A percentile compares a stretch with the other conserved stretches of the same genome.
These are phyloP conservation scores for Thaumetopoea pityocampa DNA, from an alignment of 1,140 invertebrate species.

Conservation along the genomic window DNA sequence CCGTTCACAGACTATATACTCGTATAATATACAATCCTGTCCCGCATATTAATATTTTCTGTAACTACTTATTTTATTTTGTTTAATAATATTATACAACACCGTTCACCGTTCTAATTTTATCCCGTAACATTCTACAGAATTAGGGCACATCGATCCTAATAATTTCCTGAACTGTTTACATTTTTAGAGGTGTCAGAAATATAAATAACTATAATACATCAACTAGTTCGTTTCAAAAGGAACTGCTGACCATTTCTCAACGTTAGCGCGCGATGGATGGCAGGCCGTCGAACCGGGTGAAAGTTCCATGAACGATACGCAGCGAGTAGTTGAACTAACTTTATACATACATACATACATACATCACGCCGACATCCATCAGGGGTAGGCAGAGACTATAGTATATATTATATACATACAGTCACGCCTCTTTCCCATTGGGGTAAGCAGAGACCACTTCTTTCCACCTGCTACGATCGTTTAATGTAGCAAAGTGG, in stretches of 20 bases:
- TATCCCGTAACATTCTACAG: not conserved
- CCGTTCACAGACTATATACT: too few relatives aligned
- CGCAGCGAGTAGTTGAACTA: conserved; percentile 12
- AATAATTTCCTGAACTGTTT: not conserved
- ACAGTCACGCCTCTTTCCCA: too few relatives aligned
- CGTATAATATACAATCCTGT: too few relatives aligned
- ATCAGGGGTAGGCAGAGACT: too few relatives aligned
- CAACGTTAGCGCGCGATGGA: conserved; percentile 18
- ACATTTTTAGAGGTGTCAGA: conserved; percentile 1
- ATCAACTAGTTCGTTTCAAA: conserved; percentile 6
- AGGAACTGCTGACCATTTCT: conserved; percentile 11
- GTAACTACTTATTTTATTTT: not conserved
- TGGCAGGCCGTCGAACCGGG: conserved; percentile 27
- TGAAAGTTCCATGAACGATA: conserved; percentile 27
- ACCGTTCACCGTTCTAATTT: not conserved
- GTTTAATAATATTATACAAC: too few relatives aligned
- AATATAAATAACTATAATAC: conserved; percentile 4
- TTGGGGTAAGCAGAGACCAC: too few relatives aligned
- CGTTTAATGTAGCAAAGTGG: too few relatives aligned
- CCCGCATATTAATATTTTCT: not conserved
- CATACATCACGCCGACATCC: too few relatives aligned
- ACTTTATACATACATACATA: too few relatives aligned
- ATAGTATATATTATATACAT: too few relatives aligned
- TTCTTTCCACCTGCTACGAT: too few relatives aligned
- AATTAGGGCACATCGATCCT: conserved; percentile 1